Percentiles rank a stretch among this genome's conserved stretches.
These are phyloP conservation scores for Arrhamphus sclerolepis DNA, from an alignment of 2,797 vertebrate genomes.

Conservation along the genomic window DNA sequence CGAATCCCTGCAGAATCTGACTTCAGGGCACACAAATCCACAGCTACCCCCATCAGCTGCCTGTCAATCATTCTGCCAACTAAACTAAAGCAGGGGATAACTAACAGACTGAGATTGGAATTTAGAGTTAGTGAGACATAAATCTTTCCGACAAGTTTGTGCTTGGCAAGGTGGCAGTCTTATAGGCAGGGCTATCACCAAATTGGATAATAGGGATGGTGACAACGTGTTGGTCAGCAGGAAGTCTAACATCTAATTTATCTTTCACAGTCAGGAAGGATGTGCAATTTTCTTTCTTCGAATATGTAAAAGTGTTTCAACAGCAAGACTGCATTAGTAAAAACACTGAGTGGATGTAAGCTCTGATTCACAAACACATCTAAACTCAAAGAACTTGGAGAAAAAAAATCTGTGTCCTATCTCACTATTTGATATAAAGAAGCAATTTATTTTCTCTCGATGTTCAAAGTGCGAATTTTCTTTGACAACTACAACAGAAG, in stretches of 20 bases:
- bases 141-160: conserved; percentile 75
- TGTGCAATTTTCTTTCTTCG: conserved; percentile 40
- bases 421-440: not conserved
- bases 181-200: conserved; percentile 53
- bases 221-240: conserved; percentile 45
- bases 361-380: conserved; percentile 3
- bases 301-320: conserved; percentile 48
- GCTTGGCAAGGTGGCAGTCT: conserved; percentile 60
- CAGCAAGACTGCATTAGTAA: conserved; percentile 4
- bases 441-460: conserved; percentile 32
- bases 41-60: conserved; percentile 70
- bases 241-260: conserved; percentile 60
- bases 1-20: conserved; percentile 76
- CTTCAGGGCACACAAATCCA: conserved; percentile 76
- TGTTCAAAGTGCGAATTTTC: conserved; percentile 38
- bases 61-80: conserved; percentile 77
- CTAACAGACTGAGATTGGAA: conserved; percentile 73
- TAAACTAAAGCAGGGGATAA: conserved; percentile 72
- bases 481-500: conserved; percentile 22
- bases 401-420: not conserved
- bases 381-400: not conserved
- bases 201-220: conserved; percentile 64
- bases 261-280: conserved; percentile 35
- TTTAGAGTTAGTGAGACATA: conserved; percentile 74
- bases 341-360: conserved; percentile 20